Conservation (phyloP, 2,797 vertebrate genomes). For the Sebastes alutus region DNA sequence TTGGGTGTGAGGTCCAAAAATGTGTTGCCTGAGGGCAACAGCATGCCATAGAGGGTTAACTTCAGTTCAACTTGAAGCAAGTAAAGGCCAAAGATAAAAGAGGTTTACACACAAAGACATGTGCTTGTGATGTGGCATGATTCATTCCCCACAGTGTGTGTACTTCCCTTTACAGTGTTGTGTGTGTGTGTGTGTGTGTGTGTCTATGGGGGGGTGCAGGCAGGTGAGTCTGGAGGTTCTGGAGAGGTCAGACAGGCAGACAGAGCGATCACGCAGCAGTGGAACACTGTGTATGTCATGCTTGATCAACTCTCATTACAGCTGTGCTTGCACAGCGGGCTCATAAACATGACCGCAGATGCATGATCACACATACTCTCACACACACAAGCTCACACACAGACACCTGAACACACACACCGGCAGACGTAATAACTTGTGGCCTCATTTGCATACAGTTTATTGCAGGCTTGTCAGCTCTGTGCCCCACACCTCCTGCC, state of each 20-base stretch:
- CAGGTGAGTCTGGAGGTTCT: neutral
- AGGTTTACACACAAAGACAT: neutral
- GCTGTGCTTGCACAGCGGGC: slow-evolving; percentile 44
- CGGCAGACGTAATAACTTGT: slow-evolving; percentile 68
- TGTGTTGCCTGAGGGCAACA: no score
- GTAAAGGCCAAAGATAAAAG: neutral
- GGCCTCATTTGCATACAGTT: slow-evolving; percentile 78
- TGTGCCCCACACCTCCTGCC: slow-evolving; percentile 39
- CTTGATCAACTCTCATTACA: slow-evolving; percentile 70
- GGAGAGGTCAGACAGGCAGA: slow-evolving; percentile 32
- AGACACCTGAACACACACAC: neutral
- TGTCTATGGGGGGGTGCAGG: slow-evolving; percentile 1
- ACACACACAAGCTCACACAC: neutral
- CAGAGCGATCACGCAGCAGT: slow-evolving; percentile 4
- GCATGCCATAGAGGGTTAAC: neutral
- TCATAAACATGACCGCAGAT: slow-evolving; percentile 23
- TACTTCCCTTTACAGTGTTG: neutral
- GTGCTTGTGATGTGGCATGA: neutral
- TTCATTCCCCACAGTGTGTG: neutral
- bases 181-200: slow-evolving; percentile 1
- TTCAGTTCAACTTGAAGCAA: neutral
- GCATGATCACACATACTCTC: neutral
- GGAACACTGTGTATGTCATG: slow-evolving; percentile 34
- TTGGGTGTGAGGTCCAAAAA: no score
- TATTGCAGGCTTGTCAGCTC: slow-evolving; percentile 67